Conservation (phyloP, 2,888 invertebrate genomes). For the Allophyes oxyacanthae region DNA sequence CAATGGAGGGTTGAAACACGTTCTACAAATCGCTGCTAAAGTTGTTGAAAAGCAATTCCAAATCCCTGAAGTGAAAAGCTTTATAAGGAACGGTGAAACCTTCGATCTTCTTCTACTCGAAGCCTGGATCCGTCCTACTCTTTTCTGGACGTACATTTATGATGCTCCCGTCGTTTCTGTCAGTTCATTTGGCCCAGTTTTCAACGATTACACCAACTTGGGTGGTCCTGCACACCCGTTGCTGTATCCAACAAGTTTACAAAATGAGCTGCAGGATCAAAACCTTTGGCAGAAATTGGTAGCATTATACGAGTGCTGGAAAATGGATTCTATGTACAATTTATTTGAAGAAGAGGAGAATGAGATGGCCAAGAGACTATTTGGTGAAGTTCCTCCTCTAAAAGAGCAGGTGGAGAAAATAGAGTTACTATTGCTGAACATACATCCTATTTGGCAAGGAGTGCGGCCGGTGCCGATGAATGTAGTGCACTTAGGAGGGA, state of each 20-base stretch:
- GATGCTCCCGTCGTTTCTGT: conserved; percentile 30
- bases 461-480: conserved; percentile 27
- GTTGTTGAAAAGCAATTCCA: conserved; percentile 22
- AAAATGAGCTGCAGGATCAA: conserved; percentile 13
- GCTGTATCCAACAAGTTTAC: conserved; percentile 27
- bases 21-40: conserved; percentile 13
- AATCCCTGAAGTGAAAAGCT: conserved; percentile 20
- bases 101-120: conserved; percentile 36
- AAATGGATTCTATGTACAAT: conserved; percentile 29
- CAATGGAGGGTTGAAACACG: conserved; percentile 12
- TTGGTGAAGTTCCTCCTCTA: conserved; percentile 32
- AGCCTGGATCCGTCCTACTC: conserved; percentile 39
- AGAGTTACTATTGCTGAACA: conserved; percentile 22
- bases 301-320: conserved; percentile 27
- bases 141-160: conserved; percentile 37
- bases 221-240: conserved; percentile 33
- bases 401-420: conserved; percentile 15
- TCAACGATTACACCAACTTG: conserved; percentile 24
- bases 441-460: conserved; percentile 36
- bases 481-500: conserved; percentile 31
- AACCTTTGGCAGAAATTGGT: conserved; percentile 27
- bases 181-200: conserved; percentile 30
- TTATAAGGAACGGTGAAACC: conserved; percentile 35
- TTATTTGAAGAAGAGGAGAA: conserved; percentile 28
- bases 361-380: conserved; percentile 18